Evolutionary conservation across 2,113 vertebrate species (phyloP), one percentile per base, ranked within the genome.

Genomic region (Zosterops japonicus): DNA sequence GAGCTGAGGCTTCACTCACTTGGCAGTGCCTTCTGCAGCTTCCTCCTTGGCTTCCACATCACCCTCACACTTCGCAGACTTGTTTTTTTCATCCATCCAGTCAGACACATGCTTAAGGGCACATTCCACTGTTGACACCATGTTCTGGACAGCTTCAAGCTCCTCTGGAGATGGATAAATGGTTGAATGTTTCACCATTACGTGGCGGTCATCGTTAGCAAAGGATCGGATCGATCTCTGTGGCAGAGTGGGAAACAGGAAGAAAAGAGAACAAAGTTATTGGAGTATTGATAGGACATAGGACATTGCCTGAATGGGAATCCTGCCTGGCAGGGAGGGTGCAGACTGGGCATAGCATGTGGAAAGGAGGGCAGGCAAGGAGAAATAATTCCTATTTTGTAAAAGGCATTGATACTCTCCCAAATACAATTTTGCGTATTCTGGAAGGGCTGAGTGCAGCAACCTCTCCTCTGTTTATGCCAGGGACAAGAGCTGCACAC

Each of bases 201-300:
- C 99, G 44, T 99, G 99, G 97, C 99, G 99, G 98, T 99, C 99
- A 97, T 99, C 99, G 24, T 99, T 99, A 90, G 99, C 99, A 94
- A 99, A 99, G 91, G 99, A 99, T 93, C 99, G 98, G 97, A 99
- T 99, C 89, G 99, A 99, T 98, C 99, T 99, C 99, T 99, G 98
- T 94, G 53, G 75, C 2, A 42, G 41, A 85, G 76, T 12, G 70
- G 87, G 68, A 96, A 94, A 87, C 14, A 49, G 52, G 86, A 81
- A 75, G 22, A 25, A 61, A 35, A 89, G 72, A 94, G 56, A 91
- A 70, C 59, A 77, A 22, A 67, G 56, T 92, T 86, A 94, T 0
- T 93, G 71, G 52, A 61, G 74, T 86, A 71, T 28, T 56, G 19
- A 63, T 1, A 39, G 12, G 39, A 39, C 39, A 39, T 12, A 69